These are phyloP conservation scores for Pseudochaenichthys georgianus DNA, from an alignment of 2,797 vertebrate genomes.

Conservation along the genomic window DNA sequence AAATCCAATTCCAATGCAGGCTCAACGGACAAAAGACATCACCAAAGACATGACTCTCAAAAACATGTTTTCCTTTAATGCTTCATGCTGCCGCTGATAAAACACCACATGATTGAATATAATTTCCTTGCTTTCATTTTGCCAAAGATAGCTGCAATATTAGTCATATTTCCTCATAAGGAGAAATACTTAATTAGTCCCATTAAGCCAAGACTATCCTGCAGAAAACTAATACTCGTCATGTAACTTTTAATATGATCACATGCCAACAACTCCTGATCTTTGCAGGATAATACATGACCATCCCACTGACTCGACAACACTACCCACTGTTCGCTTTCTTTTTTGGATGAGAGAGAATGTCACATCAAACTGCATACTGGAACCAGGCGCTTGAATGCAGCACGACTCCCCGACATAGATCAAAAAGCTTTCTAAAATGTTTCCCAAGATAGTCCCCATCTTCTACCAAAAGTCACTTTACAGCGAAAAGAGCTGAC, in stretches of 20 bases:
- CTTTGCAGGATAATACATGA: conserved; percentile 28
- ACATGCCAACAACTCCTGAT: conserved; percentile 14
- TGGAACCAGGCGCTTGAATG: conserved; percentile 37
- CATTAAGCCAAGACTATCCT: no score
- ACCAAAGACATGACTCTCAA: conserved; percentile 2
- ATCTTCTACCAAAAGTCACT: conserved; percentile 23
- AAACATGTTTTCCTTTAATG: conserved; percentile 18
- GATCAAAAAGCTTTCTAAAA: conserved; percentile 56
- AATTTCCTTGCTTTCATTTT: no score
- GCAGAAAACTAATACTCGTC: no score
- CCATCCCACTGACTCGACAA: conserved; percentile 29
- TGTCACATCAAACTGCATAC: conserved; percentile 69
- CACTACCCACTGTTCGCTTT: conserved; percentile 35
- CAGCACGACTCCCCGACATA: conserved; percentile 27
- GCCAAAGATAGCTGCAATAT: no score
- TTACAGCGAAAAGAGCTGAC: background rate
- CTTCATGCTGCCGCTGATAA: conserved; percentile 24
- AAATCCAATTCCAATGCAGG: conserved; percentile 24
- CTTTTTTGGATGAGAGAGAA: conserved; percentile 60
- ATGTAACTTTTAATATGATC: background rate
- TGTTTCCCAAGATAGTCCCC: background rate
- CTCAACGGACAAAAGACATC: background rate
- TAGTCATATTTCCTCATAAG: no score
- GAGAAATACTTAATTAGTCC: no score
- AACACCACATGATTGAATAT: background rate